Percentiles rank a stretch among this genome's conserved stretches.
Evolutionary conservation across 2,113 vertebrate species (phyloP).

Genomic region (Muntiacus reevesi): DNA sequence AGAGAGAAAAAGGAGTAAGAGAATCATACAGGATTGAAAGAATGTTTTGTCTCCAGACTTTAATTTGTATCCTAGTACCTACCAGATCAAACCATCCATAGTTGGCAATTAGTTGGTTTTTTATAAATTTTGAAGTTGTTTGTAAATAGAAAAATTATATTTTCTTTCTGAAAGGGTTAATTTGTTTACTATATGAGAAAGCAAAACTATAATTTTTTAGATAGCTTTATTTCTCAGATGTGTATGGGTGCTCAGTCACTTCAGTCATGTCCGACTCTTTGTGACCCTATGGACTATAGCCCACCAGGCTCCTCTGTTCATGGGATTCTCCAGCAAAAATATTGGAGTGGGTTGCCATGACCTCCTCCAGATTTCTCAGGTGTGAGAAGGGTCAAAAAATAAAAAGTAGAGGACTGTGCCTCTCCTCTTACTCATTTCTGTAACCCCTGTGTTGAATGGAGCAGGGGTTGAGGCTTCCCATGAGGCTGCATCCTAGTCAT

Average conservation of each 20-base stretch:
- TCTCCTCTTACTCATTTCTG: not conserved
- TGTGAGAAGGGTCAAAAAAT: not conserved
- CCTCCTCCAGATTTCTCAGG: not conserved
- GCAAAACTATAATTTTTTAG: not conserved
- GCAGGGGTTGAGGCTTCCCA: not conserved
- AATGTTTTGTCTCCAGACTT: not conserved
- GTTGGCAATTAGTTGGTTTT: not conserved
- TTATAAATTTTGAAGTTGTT: not conserved
- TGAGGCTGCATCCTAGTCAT: not conserved
- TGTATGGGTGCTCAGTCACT: not conserved
- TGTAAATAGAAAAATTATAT: not conserved
- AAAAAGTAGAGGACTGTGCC: not conserved
- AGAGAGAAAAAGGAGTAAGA: not conserved
- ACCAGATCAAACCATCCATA: not conserved
- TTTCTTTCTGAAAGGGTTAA: not conserved
- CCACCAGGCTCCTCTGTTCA: not conserved
- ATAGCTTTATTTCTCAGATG: not conserved
- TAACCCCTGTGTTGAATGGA: not conserved
- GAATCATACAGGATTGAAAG: not conserved
- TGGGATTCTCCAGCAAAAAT: not conserved
- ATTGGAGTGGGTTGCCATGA: not conserved
- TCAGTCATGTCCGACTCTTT: not conserved
- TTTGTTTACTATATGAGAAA: not conserved
- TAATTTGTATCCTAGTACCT: not conserved
- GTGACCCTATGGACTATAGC: not conserved